Base-by-base conservation (phyloP, 2,888 invertebrate species). In the Drosophila paranaensis region DNA sequence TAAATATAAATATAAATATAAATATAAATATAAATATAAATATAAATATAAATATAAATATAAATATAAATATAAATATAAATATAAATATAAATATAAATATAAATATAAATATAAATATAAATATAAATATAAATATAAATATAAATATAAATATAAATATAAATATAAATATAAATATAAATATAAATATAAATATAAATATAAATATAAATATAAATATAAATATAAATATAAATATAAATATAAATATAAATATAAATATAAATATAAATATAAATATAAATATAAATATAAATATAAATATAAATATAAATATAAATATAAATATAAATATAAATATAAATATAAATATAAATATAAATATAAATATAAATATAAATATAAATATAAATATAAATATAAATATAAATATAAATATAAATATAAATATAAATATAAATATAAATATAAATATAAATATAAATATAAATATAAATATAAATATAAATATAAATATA, bases 111-210 rank as follows among this genome's bases (percentile, higher is more conserved):
- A 13, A 25, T 27, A 46, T 46, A 46, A 20, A 46, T 46, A 46
- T 27, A 46, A 25, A 46, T 27, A 46, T 46, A 6, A 14, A 46
- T 46, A 46, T 46, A 46, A 20, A 46, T 27, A 46, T 46, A 40
- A 39, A 40, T 40, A 40, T 40, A 58, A 58, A 48, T 58, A 60
- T 50, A 60, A 42, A 60, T 51, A 60, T 60, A 40, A 14, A 27
- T 33, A 50, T 27, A 42, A 45, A 46, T 27, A 16, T 45, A n/a
- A 50, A 39, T 45, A 6, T 30, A 25, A 48, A 39, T 20, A 39
- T 53, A 43, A 53, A 30, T 39, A 39, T 39, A 39, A n/a, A 39
- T 40, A 40, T 40, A 39, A 39, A 39, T 39, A 39, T 39, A 39
- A n/a, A 39, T 39, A 39, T 39, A 39, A 39, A 39, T 39, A 39